Conservation (phyloP, 2,888 invertebrate species). For the Caenorhabditis japonica region DNA sequence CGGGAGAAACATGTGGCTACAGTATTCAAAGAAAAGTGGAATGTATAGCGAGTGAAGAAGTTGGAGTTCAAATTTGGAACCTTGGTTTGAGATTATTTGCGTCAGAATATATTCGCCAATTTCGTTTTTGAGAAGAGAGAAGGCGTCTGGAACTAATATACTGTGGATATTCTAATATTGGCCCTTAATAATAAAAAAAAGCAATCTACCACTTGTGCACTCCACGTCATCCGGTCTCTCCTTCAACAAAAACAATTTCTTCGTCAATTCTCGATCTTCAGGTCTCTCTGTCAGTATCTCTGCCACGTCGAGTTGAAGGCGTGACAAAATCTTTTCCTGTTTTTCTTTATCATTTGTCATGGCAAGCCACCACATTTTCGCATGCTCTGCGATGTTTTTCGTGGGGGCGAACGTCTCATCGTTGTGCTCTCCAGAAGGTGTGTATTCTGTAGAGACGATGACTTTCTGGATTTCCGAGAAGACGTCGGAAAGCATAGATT, state of each 20-base stretch:
- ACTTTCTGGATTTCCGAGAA: slow-evolving; percentile 13
- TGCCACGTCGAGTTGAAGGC: slow-evolving; percentile 20
- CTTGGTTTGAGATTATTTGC: slow-evolving; percentile 10
- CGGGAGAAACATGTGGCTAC: slow-evolving; percentile 10
- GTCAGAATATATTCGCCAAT: slow-evolving; percentile 36
- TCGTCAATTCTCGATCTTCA: slow-evolving; percentile 1
- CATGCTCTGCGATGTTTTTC: slow-evolving; percentile 10
- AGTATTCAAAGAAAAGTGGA: slow-evolving; percentile 27
- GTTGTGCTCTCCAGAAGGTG: not conserved
- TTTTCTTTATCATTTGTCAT: not conserved
- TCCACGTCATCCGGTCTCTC: slow-evolving; percentile 2
- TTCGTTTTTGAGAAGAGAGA: slow-evolving; percentile 16
- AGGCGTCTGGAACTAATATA: slow-evolving; percentile 5
- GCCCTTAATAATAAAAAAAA: too few relatives aligned
- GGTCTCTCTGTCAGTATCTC: slow-evolving; percentile 16
- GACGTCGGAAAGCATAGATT: not conserved
- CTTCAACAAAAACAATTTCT: slow-evolving; percentile 16
- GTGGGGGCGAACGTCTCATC: not conserved
- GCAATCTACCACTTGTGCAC: slow-evolving; percentile 4
- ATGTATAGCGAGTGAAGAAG: slow-evolving; percentile 12
- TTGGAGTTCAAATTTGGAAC: slow-evolving; percentile 11
- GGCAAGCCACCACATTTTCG: slow-evolving; percentile 36
- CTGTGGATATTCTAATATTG: not conserved
- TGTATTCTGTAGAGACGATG: not conserved
- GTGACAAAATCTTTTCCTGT: slow-evolving; percentile 8